These are phyloP conservation scores for Trochalopteron elliotii DNA, from an alignment of 2,113 vertebrate genomes.

Conservation along the genomic window DNA sequence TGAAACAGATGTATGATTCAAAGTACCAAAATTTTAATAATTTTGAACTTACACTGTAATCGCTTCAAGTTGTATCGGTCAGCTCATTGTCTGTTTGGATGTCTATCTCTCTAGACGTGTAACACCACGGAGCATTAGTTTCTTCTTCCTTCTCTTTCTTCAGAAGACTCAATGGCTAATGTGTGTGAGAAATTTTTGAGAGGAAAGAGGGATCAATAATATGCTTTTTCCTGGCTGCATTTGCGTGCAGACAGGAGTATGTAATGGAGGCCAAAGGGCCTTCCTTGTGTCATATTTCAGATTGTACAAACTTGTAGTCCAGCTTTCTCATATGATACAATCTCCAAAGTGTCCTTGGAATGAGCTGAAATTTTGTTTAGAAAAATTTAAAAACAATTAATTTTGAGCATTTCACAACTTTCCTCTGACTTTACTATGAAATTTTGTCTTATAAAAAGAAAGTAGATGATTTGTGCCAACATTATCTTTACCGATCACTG, in stretches of 20 bases:
- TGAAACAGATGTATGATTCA: neutral
- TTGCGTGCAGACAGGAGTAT: neutral
- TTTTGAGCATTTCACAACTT: neutral
- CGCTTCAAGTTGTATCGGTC: neutral
- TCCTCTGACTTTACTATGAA: no score
- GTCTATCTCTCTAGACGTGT: neutral
- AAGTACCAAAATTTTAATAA: neutral
- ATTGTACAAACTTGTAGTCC: neutral
- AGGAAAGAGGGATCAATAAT: neutral
- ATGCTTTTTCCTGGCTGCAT: neutral
- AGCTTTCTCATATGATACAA: neutral
- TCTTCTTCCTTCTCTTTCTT: neutral
- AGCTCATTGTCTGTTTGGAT: neutral
- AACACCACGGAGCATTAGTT: rapidly evolving
- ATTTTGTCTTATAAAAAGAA: neutral
- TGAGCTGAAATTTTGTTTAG: neutral
- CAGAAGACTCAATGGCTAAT: neutral
- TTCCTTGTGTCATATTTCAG: neutral
- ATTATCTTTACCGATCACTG: neutral
- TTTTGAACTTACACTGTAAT: neutral
- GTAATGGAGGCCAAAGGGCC: neutral
- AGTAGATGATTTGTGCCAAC: neutral
- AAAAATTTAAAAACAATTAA: neutral
- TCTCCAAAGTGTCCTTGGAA: neutral
- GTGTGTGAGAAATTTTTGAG: neutral